Evolutionary conservation across 2,888 invertebrate genomes (phyloP), one percentile per base, ranked within the genome.

Genomic region (Dicranocentrus wangi): DNA sequence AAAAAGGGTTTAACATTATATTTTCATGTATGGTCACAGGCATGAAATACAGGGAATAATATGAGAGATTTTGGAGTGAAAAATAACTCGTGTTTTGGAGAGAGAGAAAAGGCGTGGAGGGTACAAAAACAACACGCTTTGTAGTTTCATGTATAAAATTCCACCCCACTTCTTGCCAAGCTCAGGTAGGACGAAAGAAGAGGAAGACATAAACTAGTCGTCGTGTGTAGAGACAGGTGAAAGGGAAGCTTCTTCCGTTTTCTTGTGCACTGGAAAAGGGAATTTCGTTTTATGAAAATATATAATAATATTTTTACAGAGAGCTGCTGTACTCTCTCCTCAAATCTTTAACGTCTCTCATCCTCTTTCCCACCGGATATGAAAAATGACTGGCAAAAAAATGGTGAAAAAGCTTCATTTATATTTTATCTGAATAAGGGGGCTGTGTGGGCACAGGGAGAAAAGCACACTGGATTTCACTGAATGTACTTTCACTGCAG

Each of bases 351-450:
- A 42, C 42, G 32, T 61, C 63, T 15, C 60, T 65, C 72, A 43
- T 47, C n/a, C 63, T 32, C 19, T 66, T 70, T 61, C 73, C 76
- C 61, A 77, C 82, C 84, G 84, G 84, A 84, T 82, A 84, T 84
- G 82, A 84, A 82, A 82, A 84, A 84, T 84, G 84, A 77, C 77
- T 80, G 69, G 66, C 76, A 68, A 78, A 43, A 77, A 43, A 77
- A 63, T 42, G 66, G 70, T 66, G 73, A 75, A 76, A 76, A 43
- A 66, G 32, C 17, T 15, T 68, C 58, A 66, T 76, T 58, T 66
- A 76, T 76, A 58, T 76, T 76, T 66, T 39, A 28, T 43, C 10
- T 25, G 32, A 27, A 7, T 61, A 15, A 61, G 3, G 15, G 7
- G 47, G n/a, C 7, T 39, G 13, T 39, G 39, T 8, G 43, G 19